phyloP scores from a whole-genome alignment of 2,113 vertebrate genomes.

The Rana temporaria region DNA sequence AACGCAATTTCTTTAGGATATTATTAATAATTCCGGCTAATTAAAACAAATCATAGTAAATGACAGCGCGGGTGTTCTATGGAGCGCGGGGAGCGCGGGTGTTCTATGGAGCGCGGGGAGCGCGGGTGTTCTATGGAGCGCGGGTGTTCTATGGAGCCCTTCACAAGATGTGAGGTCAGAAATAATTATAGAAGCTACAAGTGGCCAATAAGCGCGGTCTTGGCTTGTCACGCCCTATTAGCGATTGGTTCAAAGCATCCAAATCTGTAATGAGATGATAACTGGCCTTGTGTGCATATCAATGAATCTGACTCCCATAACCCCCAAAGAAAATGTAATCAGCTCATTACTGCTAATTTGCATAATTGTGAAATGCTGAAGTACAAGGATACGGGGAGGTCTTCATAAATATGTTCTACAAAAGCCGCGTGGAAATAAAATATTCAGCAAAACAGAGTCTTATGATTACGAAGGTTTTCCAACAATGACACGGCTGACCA shows the following conservation, averaged over 20 bases:
- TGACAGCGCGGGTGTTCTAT: no score
- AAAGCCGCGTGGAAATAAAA: no score
- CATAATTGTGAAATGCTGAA: slow-evolving; percentile 21
- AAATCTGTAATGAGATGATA: slow-evolving; percentile 46
- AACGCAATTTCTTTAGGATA: no score
- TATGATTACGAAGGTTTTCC: no score
- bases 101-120: no score
- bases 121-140: no score
- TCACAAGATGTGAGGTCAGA: neutral
- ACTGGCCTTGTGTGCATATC: slow-evolving; percentile 38
- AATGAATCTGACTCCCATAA: slow-evolving; percentile 43
- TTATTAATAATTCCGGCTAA: no score
- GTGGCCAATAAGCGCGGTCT: slow-evolving; percentile 26
- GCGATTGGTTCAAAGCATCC: slow-evolving; percentile 15
- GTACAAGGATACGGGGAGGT: neutral
- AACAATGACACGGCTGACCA: no score
- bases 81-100: no score
- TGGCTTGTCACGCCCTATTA: slow-evolving; percentile 44
- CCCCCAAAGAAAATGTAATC: slow-evolving; percentile 43
- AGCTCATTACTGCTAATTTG: slow-evolving; percentile 30
- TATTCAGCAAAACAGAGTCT: no score
- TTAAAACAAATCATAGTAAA: no score
- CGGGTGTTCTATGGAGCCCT: neutral
- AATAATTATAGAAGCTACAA: slow-evolving; percentile 3
- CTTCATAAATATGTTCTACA: no score